Percentiles rank a stretch among this genome's conserved stretches.
Evolutionary conservation across 2,888 invertebrate genomes (phyloP).

Genomic region (Gnatocerus cornutus): DNA sequence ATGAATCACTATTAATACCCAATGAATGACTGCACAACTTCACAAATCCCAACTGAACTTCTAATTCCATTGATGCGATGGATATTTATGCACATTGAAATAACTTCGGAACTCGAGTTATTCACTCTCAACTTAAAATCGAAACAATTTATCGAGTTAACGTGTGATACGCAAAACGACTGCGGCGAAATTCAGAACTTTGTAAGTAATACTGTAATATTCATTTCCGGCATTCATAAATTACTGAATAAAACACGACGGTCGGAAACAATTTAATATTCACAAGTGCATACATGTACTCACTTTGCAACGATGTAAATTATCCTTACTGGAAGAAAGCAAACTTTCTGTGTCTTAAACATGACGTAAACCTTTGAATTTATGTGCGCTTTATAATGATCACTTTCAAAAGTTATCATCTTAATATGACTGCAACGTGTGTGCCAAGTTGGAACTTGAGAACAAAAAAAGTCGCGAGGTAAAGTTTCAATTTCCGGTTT

Average conservation of each 20-base stretch:
- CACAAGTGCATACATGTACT: slow-evolving; percentile 43
- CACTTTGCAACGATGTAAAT: slow-evolving; percentile 40
- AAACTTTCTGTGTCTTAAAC: slow-evolving; percentile 39
- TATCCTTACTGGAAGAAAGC: slow-evolving; percentile 38
- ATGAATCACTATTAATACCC: background rate
- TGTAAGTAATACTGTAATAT: slow-evolving; percentile 33
- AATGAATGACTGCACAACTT: background rate
- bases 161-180: slow-evolving; percentile 12
- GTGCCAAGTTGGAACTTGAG: background rate
- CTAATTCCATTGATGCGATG: too few relatives aligned
- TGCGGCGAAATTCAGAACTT: slow-evolving; percentile 26
- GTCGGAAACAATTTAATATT: slow-evolving; percentile 46
- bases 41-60: too few relatives aligned
- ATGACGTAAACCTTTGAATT: slow-evolving; percentile 32
- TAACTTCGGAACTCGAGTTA: background rate
- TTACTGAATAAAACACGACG: slow-evolving; percentile 38
- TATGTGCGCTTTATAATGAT: slow-evolving; percentile 11
- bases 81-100: background rate
- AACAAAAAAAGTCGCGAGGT: background rate
- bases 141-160: slow-evolving; percentile 27
- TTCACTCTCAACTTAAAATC: slow-evolving; percentile 10
- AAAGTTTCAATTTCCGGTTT: background rate
- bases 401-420: slow-evolving; percentile 18
- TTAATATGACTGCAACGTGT: slow-evolving; percentile 11
- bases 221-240: slow-evolving; percentile 39